Evolutionary conservation across 2,113 vertebrate species (phyloP), one percentile per base, ranked within the genome.

Genomic region (Pholis gunnellus): DNA sequence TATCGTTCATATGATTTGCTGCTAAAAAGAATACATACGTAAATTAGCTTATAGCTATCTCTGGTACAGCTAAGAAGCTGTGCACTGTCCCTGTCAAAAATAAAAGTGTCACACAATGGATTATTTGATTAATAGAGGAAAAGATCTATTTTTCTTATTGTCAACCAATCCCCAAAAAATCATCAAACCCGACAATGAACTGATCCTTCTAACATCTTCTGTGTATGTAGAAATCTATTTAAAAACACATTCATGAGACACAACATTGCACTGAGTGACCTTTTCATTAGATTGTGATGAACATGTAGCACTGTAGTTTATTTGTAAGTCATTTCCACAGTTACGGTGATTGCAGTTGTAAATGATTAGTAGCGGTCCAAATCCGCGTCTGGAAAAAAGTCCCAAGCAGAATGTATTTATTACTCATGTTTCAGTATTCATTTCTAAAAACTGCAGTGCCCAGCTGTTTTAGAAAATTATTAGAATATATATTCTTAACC

Each of bases 1-100:
- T 36, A 57, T 87, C 88, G 77, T 85, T 88, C 66, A n/a, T n/a
- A n/a, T n/a, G n/a, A n/a, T 20, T 50, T 50, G 17, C 18, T 20
- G 48, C 48, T 18, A 52, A 22, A 22, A 52, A 52, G 2, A 52
- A 52, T 22, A 50, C 18, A 50, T 20, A 52, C 20, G 18, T 52
- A 22, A 22, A 22, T 52, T 20, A 52, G 20, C 20, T 52, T 22
- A 42, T 42, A 11, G 40, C 40, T 42, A 9, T 22, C 50, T 52
- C 2, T 22, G 18, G 50, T 52, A 52, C 6, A 22, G 20, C 50
- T 52, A 22, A 22, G 50, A 52, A 52, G 18, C 50, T 52, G 18
- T 52, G 50, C 18, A 52, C 17, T 22, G 50, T 22, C 20, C 8
- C 18, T 52, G 50, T 52, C 50, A 52, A 22, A 22, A 52, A 8